Conservation (phyloP, 92 coral and sea anemone genomes). For the Siderastrea siderea region DNA sequence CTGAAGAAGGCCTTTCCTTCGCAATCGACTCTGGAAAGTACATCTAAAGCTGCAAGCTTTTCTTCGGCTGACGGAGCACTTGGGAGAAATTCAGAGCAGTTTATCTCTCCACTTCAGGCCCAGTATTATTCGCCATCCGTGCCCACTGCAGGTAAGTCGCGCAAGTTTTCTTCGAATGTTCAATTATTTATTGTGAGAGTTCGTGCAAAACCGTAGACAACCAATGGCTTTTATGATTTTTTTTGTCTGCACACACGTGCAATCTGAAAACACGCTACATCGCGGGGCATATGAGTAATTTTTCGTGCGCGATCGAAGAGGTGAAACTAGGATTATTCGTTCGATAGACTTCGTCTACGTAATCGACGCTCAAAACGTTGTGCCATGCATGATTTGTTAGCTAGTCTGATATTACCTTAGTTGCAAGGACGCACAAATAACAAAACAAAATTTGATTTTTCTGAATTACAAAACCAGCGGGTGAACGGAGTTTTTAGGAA, state of each 20-base stretch:
- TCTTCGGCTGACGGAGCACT: constrained; percentile 39
- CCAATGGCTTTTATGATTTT: constrained; percentile 30
- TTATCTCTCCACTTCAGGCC: constrained; percentile 68
- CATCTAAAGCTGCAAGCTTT: constrained; percentile 23
- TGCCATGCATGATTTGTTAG: constrained; percentile 38
- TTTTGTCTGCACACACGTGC: constrained; percentile 38
- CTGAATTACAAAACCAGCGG: constrained; percentile 28
- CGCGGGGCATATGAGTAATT: neutral
- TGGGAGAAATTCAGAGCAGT: constrained; percentile 69
- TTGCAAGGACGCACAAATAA: constrained; percentile 38
- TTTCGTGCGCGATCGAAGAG: constrained; percentile 38
- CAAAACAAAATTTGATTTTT: constrained; percentile 23
- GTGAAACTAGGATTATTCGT: constrained; percentile 1
- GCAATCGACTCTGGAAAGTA: constrained; percentile 32
- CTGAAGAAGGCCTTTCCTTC: constrained; percentile 42
- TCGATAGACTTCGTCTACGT: constrained; percentile 30
- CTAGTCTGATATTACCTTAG: constrained; percentile 51
- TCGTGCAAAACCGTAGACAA: constrained; percentile 59
- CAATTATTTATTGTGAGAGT: constrained; percentile 80
- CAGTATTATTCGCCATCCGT: constrained; percentile 58
- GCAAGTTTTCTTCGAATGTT: constrained; percentile 47
- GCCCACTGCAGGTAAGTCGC: constrained; percentile 55
- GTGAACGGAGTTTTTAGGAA: neutral
- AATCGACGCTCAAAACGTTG: constrained; percentile 22
- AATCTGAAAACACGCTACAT: neutral